A percentile compares a stretch with the other conserved stretches of the same genome.
phyloP scores from a whole-genome alignment of 2,888 invertebrate species.

The Apodemia mormo region DNA sequence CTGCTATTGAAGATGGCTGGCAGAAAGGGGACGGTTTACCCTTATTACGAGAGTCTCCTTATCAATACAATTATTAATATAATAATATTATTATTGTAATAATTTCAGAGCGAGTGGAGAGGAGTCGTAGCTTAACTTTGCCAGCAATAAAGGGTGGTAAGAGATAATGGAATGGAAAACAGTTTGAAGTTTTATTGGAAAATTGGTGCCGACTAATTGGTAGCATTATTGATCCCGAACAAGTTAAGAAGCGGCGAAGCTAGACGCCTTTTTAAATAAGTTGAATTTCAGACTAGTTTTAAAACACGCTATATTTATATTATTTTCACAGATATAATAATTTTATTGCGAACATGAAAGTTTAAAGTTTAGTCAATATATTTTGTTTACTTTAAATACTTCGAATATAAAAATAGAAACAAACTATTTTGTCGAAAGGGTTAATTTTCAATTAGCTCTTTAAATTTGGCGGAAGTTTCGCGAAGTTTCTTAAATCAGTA shows the following conservation, averaged over 20 bases:
- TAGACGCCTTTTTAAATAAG: conserved; percentile 47
- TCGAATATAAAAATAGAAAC: no score
- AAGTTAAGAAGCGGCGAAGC: conserved; percentile 55
- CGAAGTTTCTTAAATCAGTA: no score
- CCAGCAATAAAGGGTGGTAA: conserved; percentile 79
- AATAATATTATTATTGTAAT: conserved; percentile 82
- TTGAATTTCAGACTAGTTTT: conserved; percentile 7
- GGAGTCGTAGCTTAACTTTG: conserved; percentile 78
- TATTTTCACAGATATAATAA: not conserved
- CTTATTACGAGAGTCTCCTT: conserved; percentile 82
- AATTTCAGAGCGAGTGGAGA: conserved; percentile 75
- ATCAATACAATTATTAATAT: conserved; percentile 83
- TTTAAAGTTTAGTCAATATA: no score
- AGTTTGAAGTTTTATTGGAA: conserved; percentile 82
- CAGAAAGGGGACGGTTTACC: conserved; percentile 82
- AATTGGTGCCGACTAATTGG: conserved; percentile 80
- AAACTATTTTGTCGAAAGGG: no score
- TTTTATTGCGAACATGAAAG: not conserved
- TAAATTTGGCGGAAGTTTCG: no score
- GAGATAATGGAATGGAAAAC: conserved; percentile 82
- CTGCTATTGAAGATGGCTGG: conserved; percentile 81
- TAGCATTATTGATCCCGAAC: conserved; percentile 74
- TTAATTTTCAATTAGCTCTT: no score
- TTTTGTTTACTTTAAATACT: no score
- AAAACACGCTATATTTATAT: not conserved